Evolutionary conservation across 2,797 vertebrate genomes (phyloP).

Genomic region (Tenualosa thibaudeaui): DNA sequence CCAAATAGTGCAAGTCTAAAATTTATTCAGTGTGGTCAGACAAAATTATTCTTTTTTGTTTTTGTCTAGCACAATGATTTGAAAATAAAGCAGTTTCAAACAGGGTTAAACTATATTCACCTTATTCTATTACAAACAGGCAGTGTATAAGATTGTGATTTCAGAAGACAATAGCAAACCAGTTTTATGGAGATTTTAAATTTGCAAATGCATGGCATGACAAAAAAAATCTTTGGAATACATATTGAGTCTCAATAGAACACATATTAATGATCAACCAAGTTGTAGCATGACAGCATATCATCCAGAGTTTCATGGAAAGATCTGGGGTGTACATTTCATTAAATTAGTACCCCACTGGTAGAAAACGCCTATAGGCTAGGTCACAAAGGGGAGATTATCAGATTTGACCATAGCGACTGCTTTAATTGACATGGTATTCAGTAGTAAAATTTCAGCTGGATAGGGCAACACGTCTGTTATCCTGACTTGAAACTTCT

Average conservation of each 20-base stretch:
- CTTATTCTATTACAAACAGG: not conserved
- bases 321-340: not conserved
- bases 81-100: not conserved
- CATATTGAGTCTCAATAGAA: not conserved
- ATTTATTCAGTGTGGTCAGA: not conserved
- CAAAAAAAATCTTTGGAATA: not conserved
- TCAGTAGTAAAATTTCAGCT: not conserved
- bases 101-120: not conserved
- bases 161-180: not conserved
- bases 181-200: constrained; percentile 2
- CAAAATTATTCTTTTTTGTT: not conserved
- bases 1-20: not conserved
- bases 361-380: not conserved
- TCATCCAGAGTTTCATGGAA: not conserved
- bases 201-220: not conserved
- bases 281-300: not conserved
- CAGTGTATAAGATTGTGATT: not conserved
- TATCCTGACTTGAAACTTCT: not conserved
- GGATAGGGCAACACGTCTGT: not conserved
- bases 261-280: not conserved
- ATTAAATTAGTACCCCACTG: not conserved
- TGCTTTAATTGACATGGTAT: not conserved
- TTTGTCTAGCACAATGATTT: not conserved
- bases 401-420: not conserved
- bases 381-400: not conserved